Percentiles rank a stretch among this genome's conserved stretches.
These are phyloP conservation scores for Hylaeus anthracinus DNA, from an alignment of 1,140 invertebrate genomes.

Conservation along the genomic window DNA sequence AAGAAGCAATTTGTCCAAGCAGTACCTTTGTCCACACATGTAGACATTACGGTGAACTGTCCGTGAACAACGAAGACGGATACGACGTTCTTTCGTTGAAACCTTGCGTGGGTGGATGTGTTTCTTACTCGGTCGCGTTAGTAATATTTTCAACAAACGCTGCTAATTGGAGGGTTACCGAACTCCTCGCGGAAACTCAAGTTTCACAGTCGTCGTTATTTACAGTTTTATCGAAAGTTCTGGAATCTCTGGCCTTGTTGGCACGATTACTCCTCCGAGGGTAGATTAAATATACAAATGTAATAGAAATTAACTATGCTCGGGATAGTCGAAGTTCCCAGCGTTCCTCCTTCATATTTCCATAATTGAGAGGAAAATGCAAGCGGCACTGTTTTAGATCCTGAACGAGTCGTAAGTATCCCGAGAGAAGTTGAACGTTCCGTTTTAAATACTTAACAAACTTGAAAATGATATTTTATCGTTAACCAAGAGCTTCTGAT, in stretches of 20 bases:
- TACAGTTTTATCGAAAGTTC: constrained; percentile 47
- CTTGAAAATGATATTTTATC: neutral
- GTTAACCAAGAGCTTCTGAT: neutral
- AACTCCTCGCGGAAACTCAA: neutral
- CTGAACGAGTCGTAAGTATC: neutral
- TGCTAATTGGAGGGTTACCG: neutral
- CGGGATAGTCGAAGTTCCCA: constrained; percentile 31
- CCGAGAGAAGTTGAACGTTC: neutral
- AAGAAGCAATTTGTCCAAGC: too few relatives aligned
- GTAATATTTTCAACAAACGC: constrained; percentile 21
- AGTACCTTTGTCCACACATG: too few relatives aligned
- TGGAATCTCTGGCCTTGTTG: constrained; percentile 20
- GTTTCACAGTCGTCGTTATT: constrained; percentile 25
- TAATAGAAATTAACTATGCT: constrained; percentile 50
- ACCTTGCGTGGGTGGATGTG: neutral
- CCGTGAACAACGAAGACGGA: neutral
- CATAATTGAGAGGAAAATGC: constrained; percentile 44
- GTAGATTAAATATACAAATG: constrained; percentile 49
- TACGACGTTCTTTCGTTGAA: too few relatives aligned
- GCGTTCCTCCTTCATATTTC: constrained; percentile 38
- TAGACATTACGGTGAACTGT: neutral
- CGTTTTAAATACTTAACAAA: neutral
- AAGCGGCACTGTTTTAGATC: constrained; percentile 39
- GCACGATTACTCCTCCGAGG: constrained; percentile 34
- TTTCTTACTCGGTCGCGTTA: neutral